Percentiles rank a stretch among this genome's conserved stretches.
These are phyloP conservation scores for Cryptomyrus ogoouensis DNA, from an alignment of 2,113 vertebrate species.

Conservation along the genomic window DNA sequence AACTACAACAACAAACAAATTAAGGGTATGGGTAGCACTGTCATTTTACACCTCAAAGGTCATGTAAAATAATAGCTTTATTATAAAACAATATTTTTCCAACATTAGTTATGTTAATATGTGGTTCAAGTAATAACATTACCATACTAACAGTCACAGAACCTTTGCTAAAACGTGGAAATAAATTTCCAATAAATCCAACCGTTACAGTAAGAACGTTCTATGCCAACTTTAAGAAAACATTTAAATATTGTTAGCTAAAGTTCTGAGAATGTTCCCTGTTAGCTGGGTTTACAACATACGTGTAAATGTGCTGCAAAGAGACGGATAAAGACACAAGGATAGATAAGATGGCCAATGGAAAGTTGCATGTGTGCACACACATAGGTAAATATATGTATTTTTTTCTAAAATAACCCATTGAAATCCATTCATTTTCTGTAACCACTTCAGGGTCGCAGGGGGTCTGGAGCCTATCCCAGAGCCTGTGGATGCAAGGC, in stretches of 20 bases:
- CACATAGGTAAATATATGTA: background rate
- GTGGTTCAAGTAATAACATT: background rate
- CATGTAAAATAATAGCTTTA: background rate
- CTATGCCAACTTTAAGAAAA: background rate
- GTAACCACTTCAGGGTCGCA: background rate
- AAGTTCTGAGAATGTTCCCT: background rate
- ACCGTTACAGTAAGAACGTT: background rate
- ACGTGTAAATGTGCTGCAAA: background rate
- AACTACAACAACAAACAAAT: background rate
- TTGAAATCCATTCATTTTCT: background rate
- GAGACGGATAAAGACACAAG: background rate
- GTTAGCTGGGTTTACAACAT: background rate
- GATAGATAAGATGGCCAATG: background rate
- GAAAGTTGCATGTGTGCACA: background rate
- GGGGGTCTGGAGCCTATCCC: background rate
- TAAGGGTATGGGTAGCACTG: background rate
- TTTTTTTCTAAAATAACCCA: background rate
- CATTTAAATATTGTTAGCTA: background rate
- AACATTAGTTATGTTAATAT: background rate
- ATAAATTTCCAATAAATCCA: background rate
- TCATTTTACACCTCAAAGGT: background rate
- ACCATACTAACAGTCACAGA: background rate
- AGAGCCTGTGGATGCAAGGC: background rate
- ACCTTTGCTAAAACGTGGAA: background rate
- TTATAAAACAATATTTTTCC: background rate